phyloP scores from a whole-genome alignment of 2,113 vertebrate species.

The Lycaon pictus region DNA sequence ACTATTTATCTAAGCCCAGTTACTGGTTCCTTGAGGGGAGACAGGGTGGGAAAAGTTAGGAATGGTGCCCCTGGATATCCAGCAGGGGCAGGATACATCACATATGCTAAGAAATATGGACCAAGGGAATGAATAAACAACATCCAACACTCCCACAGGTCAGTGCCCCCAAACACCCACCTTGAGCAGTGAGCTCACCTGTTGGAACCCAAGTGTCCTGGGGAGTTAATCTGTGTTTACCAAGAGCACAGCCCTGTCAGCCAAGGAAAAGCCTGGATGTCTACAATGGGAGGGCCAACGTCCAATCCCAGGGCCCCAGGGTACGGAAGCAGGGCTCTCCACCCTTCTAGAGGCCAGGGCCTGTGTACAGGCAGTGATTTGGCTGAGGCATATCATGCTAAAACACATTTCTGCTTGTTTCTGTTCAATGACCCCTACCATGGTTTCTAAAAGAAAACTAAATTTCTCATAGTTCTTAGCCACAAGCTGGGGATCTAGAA shows the following conservation, averaged over 20 bases:
- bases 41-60: neutral
- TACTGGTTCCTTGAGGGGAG: neutral
- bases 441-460: conserved; percentile 9
- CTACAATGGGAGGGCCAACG: neutral
- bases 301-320: neutral
- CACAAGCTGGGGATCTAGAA: neutral
- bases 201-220: neutral
- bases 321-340: neutral
- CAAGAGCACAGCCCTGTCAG: neutral
- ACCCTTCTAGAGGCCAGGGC: neutral
- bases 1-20: neutral
- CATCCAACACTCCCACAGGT: neutral
- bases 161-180: neutral
- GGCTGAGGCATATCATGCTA: neutral
- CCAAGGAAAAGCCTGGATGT: neutral
- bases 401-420: neutral
- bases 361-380: neutral
- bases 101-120: neutral
- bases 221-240: neutral
- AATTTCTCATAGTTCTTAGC: neutral
- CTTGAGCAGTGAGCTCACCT: neutral
- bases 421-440: neutral
- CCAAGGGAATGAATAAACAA: neutral
- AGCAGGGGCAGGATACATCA: neutral
- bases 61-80: neutral